Evolutionary conservation across 2,113 vertebrate genomes (phyloP).

Genomic region (Spermophilus dauricus): DNA sequence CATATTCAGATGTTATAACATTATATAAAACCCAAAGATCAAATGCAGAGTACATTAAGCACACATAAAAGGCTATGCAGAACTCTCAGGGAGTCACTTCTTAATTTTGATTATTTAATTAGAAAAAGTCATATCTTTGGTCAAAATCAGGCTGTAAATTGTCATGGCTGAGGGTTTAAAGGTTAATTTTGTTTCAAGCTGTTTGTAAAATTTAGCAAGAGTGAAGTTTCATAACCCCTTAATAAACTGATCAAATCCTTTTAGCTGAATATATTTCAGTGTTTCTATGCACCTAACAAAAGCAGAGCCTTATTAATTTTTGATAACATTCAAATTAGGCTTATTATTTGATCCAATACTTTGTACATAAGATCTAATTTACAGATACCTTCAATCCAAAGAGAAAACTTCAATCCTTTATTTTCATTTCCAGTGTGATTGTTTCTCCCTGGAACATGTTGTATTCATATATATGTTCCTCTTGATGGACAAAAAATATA

Average conservation of each 20-base stretch:
- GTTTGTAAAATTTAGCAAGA: constrained; percentile 68
- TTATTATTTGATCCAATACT: constrained; percentile 47
- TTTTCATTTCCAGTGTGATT: constrained; percentile 45
- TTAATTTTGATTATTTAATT: constrained; percentile 65
- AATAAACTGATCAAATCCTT: constrained; percentile 77
- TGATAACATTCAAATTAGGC: constrained; percentile 69
- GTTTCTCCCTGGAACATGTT: neutral
- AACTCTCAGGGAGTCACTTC: neutral
- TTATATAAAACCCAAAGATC: neutral
- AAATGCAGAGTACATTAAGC: neutral
- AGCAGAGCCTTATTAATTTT: constrained; percentile 59
- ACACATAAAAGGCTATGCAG: neutral
- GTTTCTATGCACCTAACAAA: constrained; percentile 57
- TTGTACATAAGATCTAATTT: constrained; percentile 52
- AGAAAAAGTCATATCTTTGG: constrained; percentile 40
- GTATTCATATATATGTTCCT: neutral
- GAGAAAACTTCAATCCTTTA: neutral
- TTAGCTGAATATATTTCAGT: constrained; percentile 53
- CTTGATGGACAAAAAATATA: neutral
- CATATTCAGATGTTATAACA: neutral
- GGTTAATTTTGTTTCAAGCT: constrained; percentile 58
- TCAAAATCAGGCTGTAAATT: constrained; percentile 72
- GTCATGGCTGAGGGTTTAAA: constrained; percentile 47
- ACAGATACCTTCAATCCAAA: neutral
- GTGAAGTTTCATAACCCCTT: constrained; percentile 70